Evolutionary conservation across 1,140 invertebrate genomes (phyloP), one percentile per base, ranked within the genome.

Genomic region (Venustaconcha ellipsiformis): DNA sequence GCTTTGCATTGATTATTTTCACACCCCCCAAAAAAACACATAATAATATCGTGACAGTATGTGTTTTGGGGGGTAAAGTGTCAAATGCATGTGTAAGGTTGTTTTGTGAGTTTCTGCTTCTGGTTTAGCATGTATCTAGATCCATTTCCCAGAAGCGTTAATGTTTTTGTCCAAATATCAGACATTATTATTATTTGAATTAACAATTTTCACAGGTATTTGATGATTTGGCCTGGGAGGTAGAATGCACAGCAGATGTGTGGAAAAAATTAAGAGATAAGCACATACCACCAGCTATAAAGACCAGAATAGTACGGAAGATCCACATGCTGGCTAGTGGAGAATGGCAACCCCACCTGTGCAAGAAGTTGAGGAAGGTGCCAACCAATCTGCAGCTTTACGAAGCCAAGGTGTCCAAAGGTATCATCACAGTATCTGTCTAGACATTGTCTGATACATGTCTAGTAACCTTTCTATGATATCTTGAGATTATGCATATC

Each of bases 211-310:
- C 65, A 26, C 67, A 83, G 69, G 74, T 81, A 1, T 86, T 87
- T 83, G 86, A 87, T 56, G 84, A 83, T 71, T 75, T 87, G 58
- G 85, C 83, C 48, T 89, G 88, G 88, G 87, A 89, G 60, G 83
- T 89, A 12, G 87, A 88, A 70, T 89, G 88, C 71, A 89, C 88
- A 18, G 76, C 82, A 56, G 82, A 86, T 55, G 84, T 86, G 14
- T 86, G 84, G 85, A 85, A 82, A 67, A 80, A 79, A 17, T 73
- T 86, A 17, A 67, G 79, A n/a, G 76, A 85, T 58, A 83, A 85
- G 67, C 76, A 82, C 56, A 74, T 88, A 14, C 58, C 78, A 14
- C 59, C 76, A 2, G 72, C 78, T 17, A 57, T 87, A 14, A 88
- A 87, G 71, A 75, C 76, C 20, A 69, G 80, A 15, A 80, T 85